These are phyloP conservation scores for Sarcophaga peregrina DNA, from an alignment of 1,140 invertebrate genomes.

Conservation along the genomic window DNA sequence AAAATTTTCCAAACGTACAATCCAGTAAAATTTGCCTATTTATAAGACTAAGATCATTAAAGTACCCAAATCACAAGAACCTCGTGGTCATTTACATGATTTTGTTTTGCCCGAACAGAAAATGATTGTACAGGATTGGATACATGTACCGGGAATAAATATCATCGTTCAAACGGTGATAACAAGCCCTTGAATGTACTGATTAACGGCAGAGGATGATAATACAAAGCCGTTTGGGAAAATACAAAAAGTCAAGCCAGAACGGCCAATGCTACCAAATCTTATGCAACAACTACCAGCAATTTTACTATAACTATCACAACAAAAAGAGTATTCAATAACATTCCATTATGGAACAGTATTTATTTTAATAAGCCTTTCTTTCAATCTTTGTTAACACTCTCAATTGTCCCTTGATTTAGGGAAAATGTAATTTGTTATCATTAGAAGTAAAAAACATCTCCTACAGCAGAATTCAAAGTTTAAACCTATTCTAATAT, in stretches of 20 bases:
- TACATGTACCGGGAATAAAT: conserved; percentile 74
- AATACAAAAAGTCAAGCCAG: conserved; percentile 50
- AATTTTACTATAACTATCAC: background rate
- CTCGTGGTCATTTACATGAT: conserved; percentile 70
- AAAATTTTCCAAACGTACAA: too few species aligned
- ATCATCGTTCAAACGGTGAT: conserved; percentile 80
- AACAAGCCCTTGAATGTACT: conserved; percentile 75
- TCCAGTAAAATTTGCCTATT: too few species aligned
- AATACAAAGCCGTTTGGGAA: too few species aligned
- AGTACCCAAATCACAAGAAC: conserved; percentile 73
- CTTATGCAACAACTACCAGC: background rate
- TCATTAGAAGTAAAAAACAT: too few species aligned
- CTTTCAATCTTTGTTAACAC: too few species aligned
- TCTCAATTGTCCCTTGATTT: too few species aligned
- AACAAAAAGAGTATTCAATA: background rate
- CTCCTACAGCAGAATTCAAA: too few species aligned
- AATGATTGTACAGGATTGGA: conserved; percentile 83
- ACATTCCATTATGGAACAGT: too few species aligned
- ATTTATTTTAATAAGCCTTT: too few species aligned
- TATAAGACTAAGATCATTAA: conserved; percentile 71
- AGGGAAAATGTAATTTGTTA: too few species aligned
- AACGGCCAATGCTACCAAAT: background rate
- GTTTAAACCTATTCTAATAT: too few species aligned
- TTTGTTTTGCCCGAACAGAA: conserved; percentile 77
- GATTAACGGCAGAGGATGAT: too few species aligned